phyloP scores from a whole-genome alignment of 1,140 invertebrate species.

The Trichomalopsis sarcophagae region DNA sequence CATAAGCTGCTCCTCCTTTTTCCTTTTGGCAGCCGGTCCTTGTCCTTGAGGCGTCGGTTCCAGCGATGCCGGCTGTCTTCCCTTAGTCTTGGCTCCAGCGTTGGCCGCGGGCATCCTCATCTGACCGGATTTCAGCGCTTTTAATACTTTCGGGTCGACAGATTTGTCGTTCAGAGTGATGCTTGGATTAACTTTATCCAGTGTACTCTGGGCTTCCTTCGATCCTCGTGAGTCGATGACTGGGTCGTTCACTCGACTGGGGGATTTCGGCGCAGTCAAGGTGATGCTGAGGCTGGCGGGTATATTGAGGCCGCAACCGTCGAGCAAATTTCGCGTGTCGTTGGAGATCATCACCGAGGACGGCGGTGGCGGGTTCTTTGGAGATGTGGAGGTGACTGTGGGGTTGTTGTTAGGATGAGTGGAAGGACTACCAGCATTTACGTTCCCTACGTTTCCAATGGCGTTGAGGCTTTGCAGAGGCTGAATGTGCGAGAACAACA shows the following conservation, averaged over 20 bases:
- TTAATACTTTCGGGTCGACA: constrained; percentile 62
- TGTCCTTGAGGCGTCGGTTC: neutral
- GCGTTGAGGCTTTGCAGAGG: constrained; percentile 14
- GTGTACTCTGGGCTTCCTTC: constrained; percentile 50
- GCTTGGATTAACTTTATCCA: constrained; percentile 63
- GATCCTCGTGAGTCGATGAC: constrained; percentile 41
- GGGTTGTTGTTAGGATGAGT: neutral
- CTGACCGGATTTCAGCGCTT: constrained; percentile 62
- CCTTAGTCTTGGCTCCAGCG: neutral
- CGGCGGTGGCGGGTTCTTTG: neutral
- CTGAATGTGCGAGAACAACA: neutral
- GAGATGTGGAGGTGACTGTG: constrained; percentile 45
- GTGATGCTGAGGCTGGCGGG: constrained; percentile 70
- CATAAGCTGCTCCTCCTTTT: constrained; percentile 49
- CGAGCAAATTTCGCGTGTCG: constrained; percentile 64
- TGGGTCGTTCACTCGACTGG: constrained; percentile 34
- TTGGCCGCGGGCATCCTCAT: constrained; percentile 56
- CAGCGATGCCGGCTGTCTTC: neutral
- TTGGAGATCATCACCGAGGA: constrained; percentile 51
- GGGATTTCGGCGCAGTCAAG: constrained; percentile 64
- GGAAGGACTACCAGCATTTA: neutral
- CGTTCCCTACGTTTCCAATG: neutral
- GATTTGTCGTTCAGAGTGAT: constrained; percentile 65
- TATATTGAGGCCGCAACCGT: constrained; percentile 69
- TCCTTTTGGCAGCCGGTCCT: constrained; percentile 39